phyloP scores from a whole-genome alignment of 1,140 invertebrate species.

The Aporrectodea caliginosa region DNA sequence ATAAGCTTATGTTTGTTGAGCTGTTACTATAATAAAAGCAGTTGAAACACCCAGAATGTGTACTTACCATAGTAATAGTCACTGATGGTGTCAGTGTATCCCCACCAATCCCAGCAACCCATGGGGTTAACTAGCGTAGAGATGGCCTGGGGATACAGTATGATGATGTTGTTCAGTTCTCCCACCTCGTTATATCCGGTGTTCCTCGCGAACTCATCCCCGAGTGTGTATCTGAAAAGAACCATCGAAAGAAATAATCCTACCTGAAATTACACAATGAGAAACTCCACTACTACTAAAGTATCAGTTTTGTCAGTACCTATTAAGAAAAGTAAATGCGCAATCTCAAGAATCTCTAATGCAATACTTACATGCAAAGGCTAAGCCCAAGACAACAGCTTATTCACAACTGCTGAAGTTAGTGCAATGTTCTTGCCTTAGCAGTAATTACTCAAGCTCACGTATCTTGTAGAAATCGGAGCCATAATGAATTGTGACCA shows the following conservation, averaged over 20 bases:
- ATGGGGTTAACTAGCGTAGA: conserved; percentile 42
- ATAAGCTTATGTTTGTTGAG: no score
- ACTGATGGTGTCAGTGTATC: conserved; percentile 46
- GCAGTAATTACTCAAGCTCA: no score
- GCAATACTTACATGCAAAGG: neutral
- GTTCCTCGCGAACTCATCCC: conserved; percentile 48
- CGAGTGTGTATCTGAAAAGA: conserved; percentile 35
- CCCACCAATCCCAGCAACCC: conserved; percentile 58
- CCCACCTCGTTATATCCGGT: conserved; percentile 55
- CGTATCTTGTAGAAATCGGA: no score
- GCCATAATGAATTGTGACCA: no score
- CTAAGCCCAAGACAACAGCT: neutral
- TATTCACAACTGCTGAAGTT: no score
- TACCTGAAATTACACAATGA: conserved; percentile 33
- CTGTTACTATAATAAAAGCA: no score
- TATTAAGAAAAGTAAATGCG: no score
- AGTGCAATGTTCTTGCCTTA: no score
- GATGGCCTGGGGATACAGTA: conserved; percentile 55
- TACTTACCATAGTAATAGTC: conserved; percentile 41
- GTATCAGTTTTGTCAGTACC: neutral
- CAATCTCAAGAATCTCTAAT: neutral
- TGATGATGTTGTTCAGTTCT: conserved; percentile 56
- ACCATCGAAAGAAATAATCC: no score
- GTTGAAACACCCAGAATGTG: no score
- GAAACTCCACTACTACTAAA: conserved; percentile 56